Evolutionary conservation across 1,140 invertebrate species (phyloP).

Genomic region (Drosophila auraria): DNA sequence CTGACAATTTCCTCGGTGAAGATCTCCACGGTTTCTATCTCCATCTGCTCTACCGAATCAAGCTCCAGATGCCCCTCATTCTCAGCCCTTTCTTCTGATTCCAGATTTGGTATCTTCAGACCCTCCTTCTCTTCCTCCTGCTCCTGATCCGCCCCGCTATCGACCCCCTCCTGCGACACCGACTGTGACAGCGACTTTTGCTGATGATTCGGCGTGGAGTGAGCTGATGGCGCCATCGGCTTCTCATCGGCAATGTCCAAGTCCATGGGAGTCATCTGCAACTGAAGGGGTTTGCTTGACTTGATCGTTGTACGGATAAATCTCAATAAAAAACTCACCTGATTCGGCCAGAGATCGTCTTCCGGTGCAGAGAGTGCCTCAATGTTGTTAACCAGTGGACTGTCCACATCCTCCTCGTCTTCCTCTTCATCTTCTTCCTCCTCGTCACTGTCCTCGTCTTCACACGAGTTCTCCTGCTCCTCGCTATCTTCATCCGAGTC

Average conservation of each 20-base stretch:
- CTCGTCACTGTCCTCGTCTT: slow-evolving; percentile 19
- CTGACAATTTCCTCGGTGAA: background rate
- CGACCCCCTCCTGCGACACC: background rate
- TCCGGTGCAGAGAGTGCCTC: slow-evolving; percentile 9
- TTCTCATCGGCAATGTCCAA: slow-evolving; percentile 19
- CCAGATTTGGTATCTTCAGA: background rate
- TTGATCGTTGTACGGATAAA: background rate
- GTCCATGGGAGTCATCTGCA: slow-evolving; percentile 30
- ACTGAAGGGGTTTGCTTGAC: background rate
- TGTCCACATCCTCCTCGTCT: slow-evolving; percentile 9
- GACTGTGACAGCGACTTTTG: background rate
- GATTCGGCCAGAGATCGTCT: slow-evolving; percentile 30
- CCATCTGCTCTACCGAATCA: slow-evolving; percentile 11
- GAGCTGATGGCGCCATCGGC: slow-evolving; percentile 33
- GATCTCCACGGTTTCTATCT: background rate
- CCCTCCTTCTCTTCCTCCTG: background rate
- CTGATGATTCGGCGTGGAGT: slow-evolving; percentile 47
- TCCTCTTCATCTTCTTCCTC: slow-evolving; percentile 13
- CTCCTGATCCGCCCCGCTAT: slow-evolving; percentile 3
- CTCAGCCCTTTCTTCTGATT: background rate
- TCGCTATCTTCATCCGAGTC: slow-evolving; percentile 20
- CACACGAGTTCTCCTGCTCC: slow-evolving; percentile 12
- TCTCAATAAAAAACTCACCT: slow-evolving; percentile 19
- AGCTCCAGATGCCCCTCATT: background rate
- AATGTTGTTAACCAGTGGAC: slow-evolving; percentile 28